Evolutionary conservation across 2,113 vertebrate species (phyloP).

Genomic region (Leuciscus idus): DNA sequence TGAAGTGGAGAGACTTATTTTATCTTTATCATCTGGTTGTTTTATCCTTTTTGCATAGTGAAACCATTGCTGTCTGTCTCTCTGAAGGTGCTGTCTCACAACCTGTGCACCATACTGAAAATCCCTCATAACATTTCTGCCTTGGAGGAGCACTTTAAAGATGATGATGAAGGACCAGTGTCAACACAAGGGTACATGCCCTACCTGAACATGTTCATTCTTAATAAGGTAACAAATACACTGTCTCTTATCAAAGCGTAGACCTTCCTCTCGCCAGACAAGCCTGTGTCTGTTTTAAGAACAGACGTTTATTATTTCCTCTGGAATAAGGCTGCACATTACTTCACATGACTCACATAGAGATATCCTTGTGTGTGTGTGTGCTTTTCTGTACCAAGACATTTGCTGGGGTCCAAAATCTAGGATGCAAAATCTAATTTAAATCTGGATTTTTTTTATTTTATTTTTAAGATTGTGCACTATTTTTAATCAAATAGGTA

Average conservation of each 20-base stretch:
- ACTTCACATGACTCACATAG: neutral
- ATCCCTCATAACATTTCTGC: slow-evolving; percentile 93
- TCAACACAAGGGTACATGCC: slow-evolving; percentile 99
- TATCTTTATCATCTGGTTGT: neutral
- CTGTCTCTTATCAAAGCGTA: neutral
- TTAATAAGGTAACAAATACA: slow-evolving; percentile 86
- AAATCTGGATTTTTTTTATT: neutral
- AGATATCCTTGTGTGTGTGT: neutral
- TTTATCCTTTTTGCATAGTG: neutral
- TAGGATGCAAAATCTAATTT: neutral
- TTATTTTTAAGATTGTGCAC: too few species aligned
- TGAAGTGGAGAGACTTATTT: neutral
- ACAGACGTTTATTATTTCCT: neutral
- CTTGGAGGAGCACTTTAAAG: slow-evolving; percentile 95
- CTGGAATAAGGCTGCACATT: neutral
- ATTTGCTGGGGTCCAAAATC: neutral
- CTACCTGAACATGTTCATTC: slow-evolving; percentile 94
- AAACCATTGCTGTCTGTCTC: slow-evolving; percentile 29
- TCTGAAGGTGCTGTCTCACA: slow-evolving; percentile 94
- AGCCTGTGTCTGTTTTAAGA: neutral
- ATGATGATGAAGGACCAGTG: slow-evolving; percentile 94
- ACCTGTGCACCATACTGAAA: slow-evolving; percentile 89
- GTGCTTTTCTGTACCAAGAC: neutral
- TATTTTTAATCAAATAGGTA: neutral
- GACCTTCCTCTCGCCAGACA: neutral